Percentiles rank a stretch among this genome's conserved stretches.
These are phyloP conservation scores for Vanessa atalanta DNA, from an alignment of 1,140 invertebrate genomes.

Conservation along the genomic window DNA sequence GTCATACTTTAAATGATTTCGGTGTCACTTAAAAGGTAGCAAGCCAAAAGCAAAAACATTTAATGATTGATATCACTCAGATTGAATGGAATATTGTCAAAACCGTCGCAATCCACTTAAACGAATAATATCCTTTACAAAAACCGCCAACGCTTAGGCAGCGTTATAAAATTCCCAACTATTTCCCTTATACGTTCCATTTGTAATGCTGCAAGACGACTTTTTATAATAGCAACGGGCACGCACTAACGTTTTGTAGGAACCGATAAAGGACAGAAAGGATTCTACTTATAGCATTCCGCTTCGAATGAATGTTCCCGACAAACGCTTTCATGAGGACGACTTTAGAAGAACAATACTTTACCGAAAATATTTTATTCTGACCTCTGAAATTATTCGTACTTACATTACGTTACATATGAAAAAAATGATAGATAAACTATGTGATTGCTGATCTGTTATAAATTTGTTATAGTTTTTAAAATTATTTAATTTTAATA, in stretches of 20 bases:
- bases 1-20: no score
- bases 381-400: background rate
- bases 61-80: no score
- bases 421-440: background rate
- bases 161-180: background rate
- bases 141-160: background rate
- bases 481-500: no score
- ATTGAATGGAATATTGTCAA: no score
- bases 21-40: no score
- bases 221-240: slow-evolving; percentile 26
- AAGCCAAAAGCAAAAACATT: no score
- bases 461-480: no score
- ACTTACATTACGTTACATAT: background rate
- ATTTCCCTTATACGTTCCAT: slow-evolving; percentile 23
- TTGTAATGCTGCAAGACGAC: slow-evolving; percentile 20
- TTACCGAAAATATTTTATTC: slow-evolving; percentile 7
- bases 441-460: no score
- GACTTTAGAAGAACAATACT: slow-evolving; percentile 6
- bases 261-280: slow-evolving; percentile 54
- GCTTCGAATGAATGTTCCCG: slow-evolving; percentile 38
- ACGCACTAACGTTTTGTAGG: slow-evolving; percentile 36
- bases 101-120: background rate
- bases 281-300: slow-evolving; percentile 60
- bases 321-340: slow-evolving; percentile 26
- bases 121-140: background rate